Evolutionary conservation across 2,113 vertebrate species (phyloP).

Genomic region (Rhagologus leucostigma): DNA sequence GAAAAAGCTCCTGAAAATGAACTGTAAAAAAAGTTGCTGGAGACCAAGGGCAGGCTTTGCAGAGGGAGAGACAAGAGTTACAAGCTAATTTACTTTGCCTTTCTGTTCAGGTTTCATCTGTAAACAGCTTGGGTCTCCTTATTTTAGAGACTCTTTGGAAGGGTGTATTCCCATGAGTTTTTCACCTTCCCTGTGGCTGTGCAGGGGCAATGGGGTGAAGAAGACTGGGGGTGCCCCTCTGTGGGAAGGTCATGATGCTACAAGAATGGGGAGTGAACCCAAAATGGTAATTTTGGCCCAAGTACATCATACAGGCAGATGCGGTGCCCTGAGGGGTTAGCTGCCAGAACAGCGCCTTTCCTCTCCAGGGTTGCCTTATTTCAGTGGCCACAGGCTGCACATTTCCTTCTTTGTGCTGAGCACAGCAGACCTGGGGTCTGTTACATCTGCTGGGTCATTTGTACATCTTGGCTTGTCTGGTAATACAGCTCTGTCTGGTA

Average conservation of each 20-base stretch:
- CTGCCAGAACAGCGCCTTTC: background rate
- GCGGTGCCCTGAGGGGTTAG: background rate
- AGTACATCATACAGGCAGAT: accelerated
- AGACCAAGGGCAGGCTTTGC: background rate
- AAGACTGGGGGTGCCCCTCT: background rate
- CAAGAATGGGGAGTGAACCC: background rate
- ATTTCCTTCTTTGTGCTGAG: background rate
- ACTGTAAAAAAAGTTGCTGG: background rate
- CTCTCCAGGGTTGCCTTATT: background rate
- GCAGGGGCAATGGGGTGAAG: accelerated
- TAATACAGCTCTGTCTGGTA: background rate
- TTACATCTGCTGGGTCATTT: background rate
- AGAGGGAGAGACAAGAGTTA: slow-evolving; percentile 4
- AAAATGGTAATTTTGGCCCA: background rate
- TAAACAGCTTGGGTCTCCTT: background rate
- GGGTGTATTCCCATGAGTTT: background rate
- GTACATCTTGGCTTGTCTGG: background rate
- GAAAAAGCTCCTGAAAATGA: slow-evolving; percentile 13
- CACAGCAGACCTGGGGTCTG: background rate
- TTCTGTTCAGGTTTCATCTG: background rate
- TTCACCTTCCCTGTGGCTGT: background rate
- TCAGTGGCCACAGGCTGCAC: background rate
- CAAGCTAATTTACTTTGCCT: background rate
- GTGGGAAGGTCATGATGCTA: background rate
- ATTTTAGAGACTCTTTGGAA: background rate